These are phyloP conservation scores for Clytia hemisphaerica DNA, from an alignment of 30 jellyfish, hydroid and myxozoan genomes.

Conservation along the genomic window DNA sequence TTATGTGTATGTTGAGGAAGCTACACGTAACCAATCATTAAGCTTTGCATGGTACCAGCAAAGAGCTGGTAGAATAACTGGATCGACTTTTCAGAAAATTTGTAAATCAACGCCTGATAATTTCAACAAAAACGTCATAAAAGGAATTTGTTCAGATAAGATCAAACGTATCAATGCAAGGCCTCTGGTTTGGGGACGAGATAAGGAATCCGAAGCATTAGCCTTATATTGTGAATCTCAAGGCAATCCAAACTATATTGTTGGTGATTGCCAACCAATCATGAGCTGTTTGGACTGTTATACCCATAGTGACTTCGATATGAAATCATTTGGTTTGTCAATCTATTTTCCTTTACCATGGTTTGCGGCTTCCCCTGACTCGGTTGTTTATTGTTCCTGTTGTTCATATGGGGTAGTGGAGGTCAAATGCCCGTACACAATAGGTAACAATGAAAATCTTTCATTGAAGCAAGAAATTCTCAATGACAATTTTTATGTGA, in stretches of 20 bases:
- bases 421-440: constrained; percentile 2
- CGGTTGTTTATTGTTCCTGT: not conserved
- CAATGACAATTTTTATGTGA: not conserved
- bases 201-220: not conserved
- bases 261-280: not conserved
- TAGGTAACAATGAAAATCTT: constrained; percentile 6
- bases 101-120: not conserved
- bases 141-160: not conserved
- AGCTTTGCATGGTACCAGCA: not conserved
- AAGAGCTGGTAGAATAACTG: constrained; percentile 13
- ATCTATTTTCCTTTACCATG: not conserved
- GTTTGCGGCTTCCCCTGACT: constrained; percentile 23
- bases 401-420: constrained; percentile 12
- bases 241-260: too few species aligned
- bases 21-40: not conserved
- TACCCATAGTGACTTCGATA: not conserved
- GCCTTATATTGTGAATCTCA: not conserved
- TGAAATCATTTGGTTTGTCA: not conserved
- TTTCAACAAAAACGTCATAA: not conserved
- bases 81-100: not conserved
- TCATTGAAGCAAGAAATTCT: constrained; percentile 2
- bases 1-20: not conserved
- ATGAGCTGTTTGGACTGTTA: not conserved
- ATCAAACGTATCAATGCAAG: not conserved
- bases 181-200: not conserved